Conservation (phyloP, 2,113 vertebrate genomes). For the Mormyrus iriodes region DNA sequence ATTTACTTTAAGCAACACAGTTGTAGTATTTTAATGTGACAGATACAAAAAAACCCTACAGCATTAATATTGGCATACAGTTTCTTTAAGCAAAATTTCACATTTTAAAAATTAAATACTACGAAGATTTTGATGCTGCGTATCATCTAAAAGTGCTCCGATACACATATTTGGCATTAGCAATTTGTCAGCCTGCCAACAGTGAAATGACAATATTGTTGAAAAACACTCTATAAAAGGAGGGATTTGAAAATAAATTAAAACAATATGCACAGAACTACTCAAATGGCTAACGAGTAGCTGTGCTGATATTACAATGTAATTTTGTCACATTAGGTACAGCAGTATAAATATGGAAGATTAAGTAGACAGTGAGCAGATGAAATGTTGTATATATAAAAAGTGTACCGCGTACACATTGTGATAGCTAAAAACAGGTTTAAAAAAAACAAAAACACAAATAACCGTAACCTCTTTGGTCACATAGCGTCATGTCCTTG, state of each 20-base stretch:
- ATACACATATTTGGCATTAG: slow-evolving; percentile 3
- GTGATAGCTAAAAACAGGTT: slow-evolving; percentile 12
- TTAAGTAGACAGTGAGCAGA: neutral
- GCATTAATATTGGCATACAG: neutral
- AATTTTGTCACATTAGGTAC: slow-evolving; percentile 13
- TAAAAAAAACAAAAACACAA: slow-evolving; percentile 13
- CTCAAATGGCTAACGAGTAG: slow-evolving; percentile 13
- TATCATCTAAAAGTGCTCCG: slow-evolving; percentile 12
- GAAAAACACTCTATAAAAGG: neutral
- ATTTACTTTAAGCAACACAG: neutral
- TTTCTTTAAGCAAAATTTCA: neutral
- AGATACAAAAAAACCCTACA: neutral
- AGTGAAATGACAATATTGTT: neutral
- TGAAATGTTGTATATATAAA: slow-evolving; percentile 16
- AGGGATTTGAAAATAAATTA: slow-evolving; percentile 41
- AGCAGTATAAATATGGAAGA: neutral
- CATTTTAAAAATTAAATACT: slow-evolving; percentile 14
- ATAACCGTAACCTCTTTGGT: slow-evolving; percentile 35
- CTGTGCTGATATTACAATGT: slow-evolving; percentile 14
- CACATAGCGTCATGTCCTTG: slow-evolving; percentile 17
- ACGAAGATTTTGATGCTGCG: neutral
- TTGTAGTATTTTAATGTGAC: neutral
- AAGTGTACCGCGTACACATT: slow-evolving; percentile 8
- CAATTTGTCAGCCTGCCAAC: neutral
- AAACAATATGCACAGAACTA: slow-evolving; percentile 25